Evolutionary conservation across 2,888 invertebrate species (phyloP).

Genomic region (Scaptomyza flava): DNA sequence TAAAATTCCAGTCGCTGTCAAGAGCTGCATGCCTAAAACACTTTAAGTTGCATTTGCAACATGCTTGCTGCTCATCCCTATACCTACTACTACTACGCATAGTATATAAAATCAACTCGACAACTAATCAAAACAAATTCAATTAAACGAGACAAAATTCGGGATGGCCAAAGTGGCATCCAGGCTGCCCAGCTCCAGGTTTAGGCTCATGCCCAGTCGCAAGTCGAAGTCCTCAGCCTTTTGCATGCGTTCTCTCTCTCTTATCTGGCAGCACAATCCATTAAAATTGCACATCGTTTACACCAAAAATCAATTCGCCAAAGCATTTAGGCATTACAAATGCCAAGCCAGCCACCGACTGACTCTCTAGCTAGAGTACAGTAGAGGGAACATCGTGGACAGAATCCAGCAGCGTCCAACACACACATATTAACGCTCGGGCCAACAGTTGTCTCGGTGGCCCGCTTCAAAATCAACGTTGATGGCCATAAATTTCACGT

Average conservation of each 20-base stretch:
- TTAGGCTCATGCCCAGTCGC: slow-evolving; percentile 2
- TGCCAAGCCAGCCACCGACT: slow-evolving; percentile 70
- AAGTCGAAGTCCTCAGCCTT: slow-evolving; percentile 20
- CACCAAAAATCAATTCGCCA: slow-evolving; percentile 84
- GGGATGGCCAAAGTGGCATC: slow-evolving; percentile 25
- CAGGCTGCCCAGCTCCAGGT: neutral
- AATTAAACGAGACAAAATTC: slow-evolving; percentile 74
- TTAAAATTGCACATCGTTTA: slow-evolving; percentile 85
- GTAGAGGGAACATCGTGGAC: slow-evolving; percentile 23
- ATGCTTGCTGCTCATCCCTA: slow-evolving; percentile 35
- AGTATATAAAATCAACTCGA: slow-evolving; percentile 29
- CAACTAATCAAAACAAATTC: slow-evolving; percentile 81
- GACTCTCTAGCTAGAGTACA: slow-evolving; percentile 37
- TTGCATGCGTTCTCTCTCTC: slow-evolving; percentile 48
- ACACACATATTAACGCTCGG: slow-evolving; percentile 21
- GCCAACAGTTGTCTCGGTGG: slow-evolving; percentile 46
- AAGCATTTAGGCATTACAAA: slow-evolving; percentile 84
- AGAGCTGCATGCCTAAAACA: slow-evolving; percentile 43
- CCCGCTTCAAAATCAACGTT: slow-evolving; percentile 81
- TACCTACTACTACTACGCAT: neutral
- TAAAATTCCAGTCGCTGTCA: slow-evolving; percentile 56
- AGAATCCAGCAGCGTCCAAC: slow-evolving; percentile 22
- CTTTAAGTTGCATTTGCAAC: slow-evolving; percentile 65
- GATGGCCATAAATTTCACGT: slow-evolving; percentile 83
- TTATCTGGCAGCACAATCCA: slow-evolving; percentile 84